A percentile compares a stretch with the other conserved stretches of the same genome.
These are phyloP conservation scores for Galeopsomyia nigrocyanea DNA, from an alignment of 2,888 invertebrate species.

Conservation along the genomic window DNA sequence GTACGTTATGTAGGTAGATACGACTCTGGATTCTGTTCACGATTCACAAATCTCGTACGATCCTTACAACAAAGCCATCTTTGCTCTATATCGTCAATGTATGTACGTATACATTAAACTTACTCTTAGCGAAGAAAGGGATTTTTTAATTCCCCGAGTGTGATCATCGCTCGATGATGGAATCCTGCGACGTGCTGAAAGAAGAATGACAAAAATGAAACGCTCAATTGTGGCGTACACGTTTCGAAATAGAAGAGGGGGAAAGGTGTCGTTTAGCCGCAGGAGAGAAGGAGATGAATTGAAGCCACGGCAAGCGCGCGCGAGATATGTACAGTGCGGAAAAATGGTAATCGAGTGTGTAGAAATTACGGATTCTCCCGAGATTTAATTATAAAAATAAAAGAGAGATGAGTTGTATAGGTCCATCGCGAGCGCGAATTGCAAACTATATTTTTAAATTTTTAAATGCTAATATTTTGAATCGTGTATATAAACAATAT, in stretches of 20 bases:
- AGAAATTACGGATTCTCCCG: slow-evolving; percentile 43
- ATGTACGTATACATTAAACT: slow-evolving; percentile 47
- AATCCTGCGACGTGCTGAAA: slow-evolving; percentile 65
- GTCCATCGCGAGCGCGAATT: slow-evolving; percentile 66
- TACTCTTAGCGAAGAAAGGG: slow-evolving; percentile 56
- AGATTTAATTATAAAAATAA: slow-evolving; percentile 47
- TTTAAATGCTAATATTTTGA: slow-evolving; percentile 67
- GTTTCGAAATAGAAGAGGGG: slow-evolving; percentile 36
- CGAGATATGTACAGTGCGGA: slow-evolving; percentile 27
- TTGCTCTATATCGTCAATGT: slow-evolving; percentile 47
- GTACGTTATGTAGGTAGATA: slow-evolving; percentile 48
- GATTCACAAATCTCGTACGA: slow-evolving; percentile 3
- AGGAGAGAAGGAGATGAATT: slow-evolving; percentile 36
- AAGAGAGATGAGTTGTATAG: slow-evolving; percentile 55
- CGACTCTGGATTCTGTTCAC: slow-evolving; percentile 44
- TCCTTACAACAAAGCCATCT: slow-evolving; percentile 37
- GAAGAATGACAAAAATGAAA: slow-evolving; percentile 47
- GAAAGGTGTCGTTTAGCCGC: slow-evolving; percentile 10
- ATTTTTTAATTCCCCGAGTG: slow-evolving; percentile 15
- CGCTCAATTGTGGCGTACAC: slow-evolving; percentile 46
- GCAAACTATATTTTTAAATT: slow-evolving; percentile 69
- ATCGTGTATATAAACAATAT: slow-evolving; percentile 62
- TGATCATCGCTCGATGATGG: slow-evolving; percentile 36
- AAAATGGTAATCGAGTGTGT: slow-evolving; percentile 42
- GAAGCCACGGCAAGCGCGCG: slow-evolving; percentile 31